Conservation (phyloP, 1,140 invertebrate species). For the Cydia amplana region DNA sequence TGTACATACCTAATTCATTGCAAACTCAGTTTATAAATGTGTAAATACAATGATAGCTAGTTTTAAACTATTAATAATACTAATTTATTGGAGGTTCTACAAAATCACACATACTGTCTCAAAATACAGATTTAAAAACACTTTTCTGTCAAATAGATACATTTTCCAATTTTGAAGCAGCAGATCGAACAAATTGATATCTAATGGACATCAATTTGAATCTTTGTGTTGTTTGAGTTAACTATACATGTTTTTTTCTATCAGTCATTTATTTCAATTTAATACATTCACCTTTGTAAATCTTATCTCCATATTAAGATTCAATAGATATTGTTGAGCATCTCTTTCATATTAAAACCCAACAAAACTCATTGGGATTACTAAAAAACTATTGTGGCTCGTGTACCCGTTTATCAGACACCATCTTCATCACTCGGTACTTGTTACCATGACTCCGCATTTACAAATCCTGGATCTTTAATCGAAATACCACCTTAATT, state of each 20-base stretch:
- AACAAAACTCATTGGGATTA: constrained; percentile 59
- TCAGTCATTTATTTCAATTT: constrained; percentile 20
- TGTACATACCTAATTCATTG: no score
- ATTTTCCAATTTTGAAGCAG: no score
- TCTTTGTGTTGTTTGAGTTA: neutral
- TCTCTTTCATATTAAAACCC: constrained; percentile 34
- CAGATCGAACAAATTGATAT: no score
- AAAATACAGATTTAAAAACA: no score
- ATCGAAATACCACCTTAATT: neutral
- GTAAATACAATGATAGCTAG: no score
- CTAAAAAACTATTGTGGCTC: constrained; percentile 56
- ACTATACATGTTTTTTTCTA: constrained; percentile 8
- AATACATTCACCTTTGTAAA: constrained; percentile 28
- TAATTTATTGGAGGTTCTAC: no score
- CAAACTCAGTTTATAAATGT: no score
- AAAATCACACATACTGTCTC: no score
- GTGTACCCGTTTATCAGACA: constrained; percentile 58
- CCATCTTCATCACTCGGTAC: constrained; percentile 63
- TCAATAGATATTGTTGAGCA: constrained; percentile 32
- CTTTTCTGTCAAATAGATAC: no score
- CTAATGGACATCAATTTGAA: neutral
- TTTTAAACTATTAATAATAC: no score
- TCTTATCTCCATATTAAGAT: constrained; percentile 24
- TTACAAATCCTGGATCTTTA: constrained; percentile 37
- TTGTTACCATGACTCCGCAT: constrained; percentile 59